phyloP scores from a whole-genome alignment of 64 coral and sea anemone species.

The Montipora cactus region DNA sequence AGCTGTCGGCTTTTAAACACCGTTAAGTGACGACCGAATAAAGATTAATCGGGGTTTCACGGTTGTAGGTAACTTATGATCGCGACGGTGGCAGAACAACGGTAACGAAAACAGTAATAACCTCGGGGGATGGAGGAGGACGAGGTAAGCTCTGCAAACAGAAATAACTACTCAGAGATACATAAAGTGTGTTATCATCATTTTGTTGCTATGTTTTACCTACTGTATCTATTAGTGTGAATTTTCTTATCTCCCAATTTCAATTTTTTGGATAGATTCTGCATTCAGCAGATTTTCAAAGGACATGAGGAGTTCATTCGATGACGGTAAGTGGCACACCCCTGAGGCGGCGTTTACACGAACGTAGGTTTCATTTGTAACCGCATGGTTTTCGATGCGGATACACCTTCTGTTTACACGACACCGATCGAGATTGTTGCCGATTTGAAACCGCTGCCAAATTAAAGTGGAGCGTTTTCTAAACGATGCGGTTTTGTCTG shows the following conservation, averaged over 20 bases:
- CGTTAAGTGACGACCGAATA: no score
- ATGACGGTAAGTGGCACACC: constrained; percentile 1
- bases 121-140: constrained; percentile 11
- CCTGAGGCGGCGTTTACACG: no score
- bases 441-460: no score
- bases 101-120: constrained; percentile 40
- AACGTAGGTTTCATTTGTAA: no score
- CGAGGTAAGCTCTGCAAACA: background rate
- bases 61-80: constrained; percentile 50
- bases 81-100: constrained; percentile 50
- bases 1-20: no score
- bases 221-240: background rate
- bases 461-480: no score
- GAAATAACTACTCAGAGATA: background rate
- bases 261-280: background rate
- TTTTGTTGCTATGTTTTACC: background rate
- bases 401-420: no score
- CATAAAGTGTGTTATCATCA: no score
- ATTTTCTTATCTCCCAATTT: background rate
- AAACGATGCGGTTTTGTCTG: no score
- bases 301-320: constrained; percentile 25
- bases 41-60: background rate
- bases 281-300: constrained; percentile 17
- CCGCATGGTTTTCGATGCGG: no score
- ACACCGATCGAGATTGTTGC: no score